Evolutionary conservation across 1,140 invertebrate species (phyloP).

Genomic region (Drosophila setifemur): DNA sequence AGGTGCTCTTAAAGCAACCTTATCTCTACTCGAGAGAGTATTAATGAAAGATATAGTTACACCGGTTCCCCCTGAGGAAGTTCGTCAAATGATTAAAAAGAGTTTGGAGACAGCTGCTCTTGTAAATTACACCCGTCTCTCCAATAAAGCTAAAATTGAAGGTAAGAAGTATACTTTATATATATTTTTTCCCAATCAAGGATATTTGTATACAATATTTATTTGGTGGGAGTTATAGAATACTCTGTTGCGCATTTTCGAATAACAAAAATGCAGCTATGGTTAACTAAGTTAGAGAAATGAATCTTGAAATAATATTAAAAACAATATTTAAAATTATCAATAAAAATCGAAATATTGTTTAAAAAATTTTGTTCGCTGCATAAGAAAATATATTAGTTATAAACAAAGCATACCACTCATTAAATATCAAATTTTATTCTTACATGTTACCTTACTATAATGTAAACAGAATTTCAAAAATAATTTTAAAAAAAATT

Average conservation of each 20-base stretch:
- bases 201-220: not conserved
- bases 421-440: too few species aligned
- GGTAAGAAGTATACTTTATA: conserved; percentile 84
- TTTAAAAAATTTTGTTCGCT: too few species aligned
- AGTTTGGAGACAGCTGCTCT: conserved; percentile 98
- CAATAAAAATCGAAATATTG: too few species aligned
- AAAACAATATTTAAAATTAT: too few species aligned
- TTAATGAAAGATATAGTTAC: conserved; percentile 99
- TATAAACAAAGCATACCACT: too few species aligned
- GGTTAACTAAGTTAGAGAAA: too few species aligned
- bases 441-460: too few species aligned
- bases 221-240: too few species aligned
- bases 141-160: conserved; percentile 98
- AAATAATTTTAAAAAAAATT: not conserved
- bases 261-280: too few species aligned
- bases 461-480: not conserved
- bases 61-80: conserved; percentile 98
- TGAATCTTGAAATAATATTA: too few species aligned
- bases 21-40: conserved; percentile 97
- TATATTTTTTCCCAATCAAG: not conserved
- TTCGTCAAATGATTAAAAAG: conserved; percentile 96
- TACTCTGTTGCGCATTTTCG: too few species aligned
- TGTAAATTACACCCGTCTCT: conserved; percentile 98
- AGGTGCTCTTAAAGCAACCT: conserved; percentile 97
- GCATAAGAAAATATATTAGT: too few species aligned